Evolutionary conservation across 2,888 invertebrate genomes (phyloP), one percentile per base, ranked within the genome.

Genomic region (Thymelicus acteon): DNA sequence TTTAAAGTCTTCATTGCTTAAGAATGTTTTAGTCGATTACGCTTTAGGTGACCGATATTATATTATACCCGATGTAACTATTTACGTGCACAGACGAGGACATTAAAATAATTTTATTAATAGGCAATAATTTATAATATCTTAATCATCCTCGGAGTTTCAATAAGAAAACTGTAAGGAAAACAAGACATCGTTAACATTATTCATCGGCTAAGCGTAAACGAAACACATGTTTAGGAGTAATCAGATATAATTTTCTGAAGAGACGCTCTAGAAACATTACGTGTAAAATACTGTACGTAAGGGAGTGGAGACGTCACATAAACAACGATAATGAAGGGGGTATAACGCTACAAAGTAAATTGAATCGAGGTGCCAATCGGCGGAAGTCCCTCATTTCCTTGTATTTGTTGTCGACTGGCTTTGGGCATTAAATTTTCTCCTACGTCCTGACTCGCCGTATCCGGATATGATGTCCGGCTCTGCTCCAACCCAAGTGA

Each of bases 331-430:
- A 79, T 80, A 84, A 80, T 78, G 80, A 83, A 83, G 77, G 78
- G 77, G 6, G 10, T 54, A 54, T 31, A 44, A 24, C 61, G 54
- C 80, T 83, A 83, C 87, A 85, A 87, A 89, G 88, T 79, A 87
- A 90, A 90, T 91, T 87, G 88, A 85, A 89, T 89, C 83, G 84
- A 87, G 85, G 89, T 88, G 88, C 85, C 88, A 82, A 90, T 90
- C 84, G 85, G 80, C 83, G 91, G 91, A 91, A 90, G 90, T 86
- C 83, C 89, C 90, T 91, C 90, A 91, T 92, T 91, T 92, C 91
- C 91, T 85, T 85, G 82, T 86, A 89, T 89, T 91, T 91, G 90
- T 90, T 87, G 89, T 83, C 85, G 82, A 77, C 79, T 82, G 80
- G 77, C 82, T 82, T 82, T 84, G 83, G 81, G 85, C 87, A 88